phyloP scores from a whole-genome alignment of 2,797 vertebrate genomes.

The Coregonus sp. region DNA sequence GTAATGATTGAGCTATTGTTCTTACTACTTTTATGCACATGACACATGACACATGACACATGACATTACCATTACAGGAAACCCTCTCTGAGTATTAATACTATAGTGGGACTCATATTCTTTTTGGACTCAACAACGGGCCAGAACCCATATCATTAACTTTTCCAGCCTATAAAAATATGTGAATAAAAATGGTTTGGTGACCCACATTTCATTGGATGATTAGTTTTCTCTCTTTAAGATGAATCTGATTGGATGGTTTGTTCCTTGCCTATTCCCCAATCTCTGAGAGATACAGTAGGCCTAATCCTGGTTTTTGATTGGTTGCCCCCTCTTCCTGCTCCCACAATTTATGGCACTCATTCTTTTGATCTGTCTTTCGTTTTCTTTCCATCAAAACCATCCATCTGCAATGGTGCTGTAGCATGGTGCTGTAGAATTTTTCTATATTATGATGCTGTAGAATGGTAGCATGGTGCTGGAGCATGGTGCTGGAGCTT shows the following conservation, averaged over 20 bases:
- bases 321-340: neutral
- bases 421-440: too few species aligned
- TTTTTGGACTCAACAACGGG: constrained; percentile 18
- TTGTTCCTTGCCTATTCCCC: neutral
- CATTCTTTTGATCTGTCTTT: neutral
- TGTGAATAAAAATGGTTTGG: neutral
- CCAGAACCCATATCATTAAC: neutral
- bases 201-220: constrained; percentile 41
- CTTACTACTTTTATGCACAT: neutral
- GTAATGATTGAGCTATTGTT: constrained; percentile 36
- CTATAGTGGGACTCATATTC: constrained; percentile 15
- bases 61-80: constrained; percentile 48
- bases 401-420: constrained; percentile 9
- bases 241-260: constrained; percentile 3
- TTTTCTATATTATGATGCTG: too few species aligned
- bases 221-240: constrained; percentile 15
- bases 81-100: constrained; percentile 35
- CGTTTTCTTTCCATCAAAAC: neutral
- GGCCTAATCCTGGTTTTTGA: neutral
- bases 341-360: neutral
- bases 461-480: too few species aligned
- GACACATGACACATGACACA: constrained; percentile 37
- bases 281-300: neutral
- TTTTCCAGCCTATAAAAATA: constrained; percentile 43
- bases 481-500: too few species aligned